These are phyloP conservation scores for Gibbula magus DNA, from an alignment of 2,888 invertebrate genomes.

Conservation along the genomic window DNA sequence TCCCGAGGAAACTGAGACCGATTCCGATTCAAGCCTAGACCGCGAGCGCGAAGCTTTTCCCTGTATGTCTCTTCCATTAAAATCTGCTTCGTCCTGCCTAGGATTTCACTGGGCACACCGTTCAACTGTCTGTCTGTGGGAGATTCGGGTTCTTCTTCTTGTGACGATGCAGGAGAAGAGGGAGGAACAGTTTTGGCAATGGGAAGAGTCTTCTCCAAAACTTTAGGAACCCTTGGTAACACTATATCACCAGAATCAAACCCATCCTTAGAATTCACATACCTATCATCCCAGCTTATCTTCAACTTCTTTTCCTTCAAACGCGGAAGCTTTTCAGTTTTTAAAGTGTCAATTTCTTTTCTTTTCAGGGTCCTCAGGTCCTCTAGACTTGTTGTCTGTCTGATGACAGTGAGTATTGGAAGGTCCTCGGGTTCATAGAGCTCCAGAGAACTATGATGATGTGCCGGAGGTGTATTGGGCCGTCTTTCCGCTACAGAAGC, in stretches of 20 bases:
- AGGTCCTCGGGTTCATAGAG: background rate
- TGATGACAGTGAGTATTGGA: background rate
- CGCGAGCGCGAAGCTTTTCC: conserved; percentile 2
- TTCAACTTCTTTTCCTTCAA: background rate
- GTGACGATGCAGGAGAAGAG: background rate
- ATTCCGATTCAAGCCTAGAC: background rate
- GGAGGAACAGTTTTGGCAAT: background rate
- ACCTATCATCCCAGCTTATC: background rate
- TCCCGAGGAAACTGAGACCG: background rate
- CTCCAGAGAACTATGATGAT: conserved; percentile 8
- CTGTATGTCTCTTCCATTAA: conserved; percentile 9
- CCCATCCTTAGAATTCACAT: background rate
- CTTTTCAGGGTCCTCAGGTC: background rate
- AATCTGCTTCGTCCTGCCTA: background rate
- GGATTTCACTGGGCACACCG: background rate
- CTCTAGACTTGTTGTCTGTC: conserved; percentile 14
- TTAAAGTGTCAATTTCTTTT: background rate
- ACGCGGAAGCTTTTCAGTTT: background rate
- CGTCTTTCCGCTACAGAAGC: background rate
- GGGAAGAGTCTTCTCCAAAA: background rate
- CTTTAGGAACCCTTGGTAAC: background rate
- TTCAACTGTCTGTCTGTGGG: background rate
- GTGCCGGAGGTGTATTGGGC: background rate
- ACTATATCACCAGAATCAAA: background rate
- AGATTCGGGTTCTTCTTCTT: background rate